These are phyloP conservation scores for Chionodraco myersi DNA, from an alignment of 2,113 vertebrate species.

Conservation along the genomic window DNA sequence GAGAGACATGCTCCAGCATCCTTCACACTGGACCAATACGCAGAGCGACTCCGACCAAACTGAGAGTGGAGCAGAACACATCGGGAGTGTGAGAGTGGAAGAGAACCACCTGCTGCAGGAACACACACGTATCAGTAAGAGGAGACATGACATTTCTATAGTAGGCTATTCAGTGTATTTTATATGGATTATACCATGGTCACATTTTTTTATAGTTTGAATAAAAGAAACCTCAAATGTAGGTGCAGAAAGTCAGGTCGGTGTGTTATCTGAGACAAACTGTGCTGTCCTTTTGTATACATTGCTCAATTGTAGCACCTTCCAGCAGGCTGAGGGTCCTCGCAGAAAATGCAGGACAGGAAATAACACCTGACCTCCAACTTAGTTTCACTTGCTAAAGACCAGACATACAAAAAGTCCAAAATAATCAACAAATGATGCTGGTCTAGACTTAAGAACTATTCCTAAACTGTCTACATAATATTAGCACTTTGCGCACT, in stretches of 20 bases:
- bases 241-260: too few relatives aligned
- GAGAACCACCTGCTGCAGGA: conserved; percentile 29
- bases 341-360: too few relatives aligned
- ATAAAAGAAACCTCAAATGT: too few relatives aligned
- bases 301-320: neutral
- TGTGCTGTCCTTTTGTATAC: too few relatives aligned
- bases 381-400: neutral
- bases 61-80: conserved; percentile 79
- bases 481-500: neutral
- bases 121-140: neutral
- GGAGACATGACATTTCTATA: neutral
- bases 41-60: conserved; percentile 63
- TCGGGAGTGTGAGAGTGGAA: conserved; percentile 74
- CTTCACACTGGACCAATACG: conserved; percentile 71
- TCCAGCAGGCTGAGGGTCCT: neutral
- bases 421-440: neutral
- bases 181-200: conserved; percentile 54
- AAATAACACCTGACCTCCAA: neutral
- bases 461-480: neutral
- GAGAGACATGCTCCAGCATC: conserved; percentile 81
- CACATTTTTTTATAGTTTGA: neutral
- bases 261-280: too few relatives aligned
- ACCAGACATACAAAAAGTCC: neutral
- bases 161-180: conserved; percentile 8
- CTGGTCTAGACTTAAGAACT: neutral